These are phyloP conservation scores for Cryptus armator DNA, from an alignment of 2,888 invertebrate species.

Conservation along the genomic window DNA sequence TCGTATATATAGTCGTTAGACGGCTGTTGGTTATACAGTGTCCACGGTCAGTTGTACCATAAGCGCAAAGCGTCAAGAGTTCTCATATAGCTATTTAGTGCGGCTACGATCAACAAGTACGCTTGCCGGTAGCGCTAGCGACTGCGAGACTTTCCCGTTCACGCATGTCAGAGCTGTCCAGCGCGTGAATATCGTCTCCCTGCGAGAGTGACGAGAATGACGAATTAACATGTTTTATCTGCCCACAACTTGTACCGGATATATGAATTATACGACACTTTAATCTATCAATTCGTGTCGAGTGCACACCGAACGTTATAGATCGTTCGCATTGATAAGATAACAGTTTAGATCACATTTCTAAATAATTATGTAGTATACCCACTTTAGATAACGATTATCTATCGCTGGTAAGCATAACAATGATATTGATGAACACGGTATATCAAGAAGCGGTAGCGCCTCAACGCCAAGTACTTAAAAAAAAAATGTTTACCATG, in stretches of 20 bases:
- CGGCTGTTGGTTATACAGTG: constrained; percentile 22
- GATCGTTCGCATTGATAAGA: not conserved
- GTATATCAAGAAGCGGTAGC: no score
- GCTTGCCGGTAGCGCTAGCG: constrained; percentile 5
- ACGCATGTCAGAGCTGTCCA: not conserved
- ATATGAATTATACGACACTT: not conserved
- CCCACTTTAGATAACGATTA: constrained; percentile 24
- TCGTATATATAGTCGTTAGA: not conserved
- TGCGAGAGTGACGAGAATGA: not conserved
- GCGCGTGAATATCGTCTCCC: not conserved
- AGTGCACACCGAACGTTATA: not conserved
- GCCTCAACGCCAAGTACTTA: no score
- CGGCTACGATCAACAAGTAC: constrained; percentile 13
- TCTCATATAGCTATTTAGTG: not conserved
- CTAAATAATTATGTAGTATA: not conserved
- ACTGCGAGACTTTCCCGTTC: not conserved
- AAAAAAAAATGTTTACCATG: no score
- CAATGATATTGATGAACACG: not conserved
- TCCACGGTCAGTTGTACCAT: constrained; percentile 2
- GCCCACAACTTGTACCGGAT: not conserved
- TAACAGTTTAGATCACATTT: not conserved
- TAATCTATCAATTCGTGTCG: not conserved
- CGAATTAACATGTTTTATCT: not conserved
- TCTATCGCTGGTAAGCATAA: constrained; percentile 27
- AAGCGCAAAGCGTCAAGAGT: not conserved